phyloP scores from a whole-genome alignment of 2,797 vertebrate species.

The Clamator glandarius region DNA sequence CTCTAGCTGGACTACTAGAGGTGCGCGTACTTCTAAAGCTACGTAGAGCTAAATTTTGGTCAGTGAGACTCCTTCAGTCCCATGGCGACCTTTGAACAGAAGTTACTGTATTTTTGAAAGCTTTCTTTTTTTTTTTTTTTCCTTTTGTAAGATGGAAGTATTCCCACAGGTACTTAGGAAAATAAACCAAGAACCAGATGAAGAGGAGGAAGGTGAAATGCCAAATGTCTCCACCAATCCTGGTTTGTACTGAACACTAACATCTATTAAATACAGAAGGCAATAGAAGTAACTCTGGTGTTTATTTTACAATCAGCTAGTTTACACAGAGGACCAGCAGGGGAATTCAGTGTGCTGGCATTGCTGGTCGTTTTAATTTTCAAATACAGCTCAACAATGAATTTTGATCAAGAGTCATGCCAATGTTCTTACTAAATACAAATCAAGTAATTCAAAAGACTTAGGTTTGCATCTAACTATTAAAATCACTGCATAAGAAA shows the following conservation, averaged over 20 bases:
- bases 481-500: background rate
- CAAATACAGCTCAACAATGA: background rate
- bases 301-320: background rate
- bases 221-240: background rate
- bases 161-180: background rate
- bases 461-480: background rate
- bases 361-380: constrained; percentile 16
- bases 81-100: background rate
- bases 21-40: background rate
- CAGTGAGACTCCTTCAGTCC: background rate
- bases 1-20: background rate
- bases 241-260: background rate
- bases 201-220: background rate
- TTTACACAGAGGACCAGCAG: background rate
- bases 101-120: background rate
- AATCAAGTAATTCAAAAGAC: background rate
- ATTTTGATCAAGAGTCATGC: background rate
- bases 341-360: background rate
- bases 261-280: background rate
- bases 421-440: background rate
- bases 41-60: background rate
- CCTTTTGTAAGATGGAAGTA: background rate
- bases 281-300: background rate
- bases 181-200: background rate
- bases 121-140: background rate